Conservation (phyloP, 2,888 invertebrate species). For the Cephus runcator region DNA sequence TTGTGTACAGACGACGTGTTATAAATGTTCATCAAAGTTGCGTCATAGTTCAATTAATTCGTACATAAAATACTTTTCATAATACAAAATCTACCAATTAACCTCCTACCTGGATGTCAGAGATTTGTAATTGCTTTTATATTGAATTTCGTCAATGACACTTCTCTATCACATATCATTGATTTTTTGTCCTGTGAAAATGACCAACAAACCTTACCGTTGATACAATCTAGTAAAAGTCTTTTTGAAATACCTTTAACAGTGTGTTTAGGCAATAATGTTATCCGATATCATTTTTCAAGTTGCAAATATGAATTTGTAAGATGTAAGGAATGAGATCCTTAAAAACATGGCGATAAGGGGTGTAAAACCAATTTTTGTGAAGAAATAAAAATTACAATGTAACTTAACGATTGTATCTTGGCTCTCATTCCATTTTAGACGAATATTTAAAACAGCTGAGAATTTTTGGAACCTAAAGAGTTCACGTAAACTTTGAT, state of each 20-base stretch:
- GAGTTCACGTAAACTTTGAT: background rate
- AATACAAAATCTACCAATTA: background rate
- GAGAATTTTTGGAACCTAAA: background rate
- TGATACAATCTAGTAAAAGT: conserved; percentile 17
- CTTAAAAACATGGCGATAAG: background rate
- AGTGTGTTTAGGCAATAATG: conserved; percentile 4
- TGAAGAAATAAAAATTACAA: background rate
- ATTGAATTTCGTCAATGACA: background rate
- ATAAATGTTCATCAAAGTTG: background rate
- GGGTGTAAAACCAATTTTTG: background rate
- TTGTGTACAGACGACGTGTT: background rate
- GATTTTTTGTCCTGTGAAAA: conserved; percentile 24
- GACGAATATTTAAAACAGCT: background rate
- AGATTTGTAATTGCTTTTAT: background rate
- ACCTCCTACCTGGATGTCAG: background rate
- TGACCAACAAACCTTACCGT: conserved; percentile 21
- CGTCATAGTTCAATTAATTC: background rate
- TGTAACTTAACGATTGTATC: background rate
- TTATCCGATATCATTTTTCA: background rate
- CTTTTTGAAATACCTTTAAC: background rate
- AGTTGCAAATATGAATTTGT: background rate
- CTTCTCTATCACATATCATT: background rate
- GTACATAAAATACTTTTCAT: background rate
- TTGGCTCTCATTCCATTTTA: background rate
- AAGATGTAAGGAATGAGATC: background rate